Evolutionary conservation across 2,113 vertebrate genomes (phyloP), one percentile per base, ranked within the genome.

Genomic region (Phalacrocorax aristotelis): DNA sequence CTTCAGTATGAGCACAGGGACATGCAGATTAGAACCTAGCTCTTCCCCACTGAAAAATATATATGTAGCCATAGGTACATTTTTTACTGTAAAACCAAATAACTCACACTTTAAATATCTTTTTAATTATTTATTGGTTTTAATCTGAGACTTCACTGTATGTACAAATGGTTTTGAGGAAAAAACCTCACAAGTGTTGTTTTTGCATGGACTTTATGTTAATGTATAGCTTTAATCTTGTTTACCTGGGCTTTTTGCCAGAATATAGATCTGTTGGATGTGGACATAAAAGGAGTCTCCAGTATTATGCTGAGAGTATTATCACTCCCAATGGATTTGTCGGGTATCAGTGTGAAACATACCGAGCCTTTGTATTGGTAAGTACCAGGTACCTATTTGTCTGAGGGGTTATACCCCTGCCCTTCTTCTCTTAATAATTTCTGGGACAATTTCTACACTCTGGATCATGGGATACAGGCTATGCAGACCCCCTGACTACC

Each of bases 231-330:
- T 89, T 78, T 81, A 54, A 79, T 17, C 2, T 48, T 81, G 78
- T 68, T 57, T 25, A 26, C 6, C 6, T 54, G 72, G 8, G 2
- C 16, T 22, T n/a, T 68, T 71, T 27, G 15, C 12, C 49, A 97
- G 97, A 27, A 19, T 97, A 95, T 1, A 61, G 86, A 64, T 58
- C 90, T 72, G 11, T 95, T 54, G 97, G 96, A 64, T 97, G 97
- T 76, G 96, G 90, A 22, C 97, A 97, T 52, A 97, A 97, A 92
- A 96, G 97, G 87, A 97, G 97, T 40, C 93, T 97, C 75, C 66
- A 21, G 19, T 97, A 97, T 55, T 97, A 97, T 22, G 90, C 94
- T 83, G 97, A 97, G 71, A 97, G 97, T 13, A 96, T 97, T 69
- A 52, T 83, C 38, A 95, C n/a, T 69, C 96, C 93, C 3, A 21